Evolutionary conservation across 2,113 vertebrate genomes (phyloP), one percentile per base, ranked within the genome.

Genomic region (Perccottus glenii): DNA sequence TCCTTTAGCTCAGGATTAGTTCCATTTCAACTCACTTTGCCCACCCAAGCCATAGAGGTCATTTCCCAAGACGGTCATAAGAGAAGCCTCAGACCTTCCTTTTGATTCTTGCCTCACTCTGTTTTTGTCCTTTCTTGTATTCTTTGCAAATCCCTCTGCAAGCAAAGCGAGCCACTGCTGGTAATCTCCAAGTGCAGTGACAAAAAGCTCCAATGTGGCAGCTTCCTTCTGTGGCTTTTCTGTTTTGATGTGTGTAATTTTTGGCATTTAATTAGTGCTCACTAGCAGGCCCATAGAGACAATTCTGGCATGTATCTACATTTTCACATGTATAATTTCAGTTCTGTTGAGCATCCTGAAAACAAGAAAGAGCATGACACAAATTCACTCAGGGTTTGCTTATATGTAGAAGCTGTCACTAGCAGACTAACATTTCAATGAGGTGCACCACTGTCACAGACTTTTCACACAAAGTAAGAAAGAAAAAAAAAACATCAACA

Each of bases 1-100:
- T 81, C 68, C 78, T 80, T 83, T 74, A 77, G 66, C 60, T 78
- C 35, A 57, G 73, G 83, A 89, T 90, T 84, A 87, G 87, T 82
- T 90, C 74, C 32, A 45, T 78, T 73, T 74, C 77, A 56, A 45
- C 67, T 85, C 67, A 59, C 67, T 83, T 75, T 58, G 42, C 65
- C 83, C 73, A 73, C 75, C 79, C 64, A 67, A 55, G 60, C 45
- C 50, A 10, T 19, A 11, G 2, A 53, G 65, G 75, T 84, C 84
- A 84, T 78, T 75, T 85, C 80, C 78, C 77, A 60, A 59, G 59
- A 75, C 56, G 60, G 75, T 35, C 73, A 55, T 55, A 73, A 81
- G 63, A n/a, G 59, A 77, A 49, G 66, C 55, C 47, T 59, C 68
- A 46, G 55, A 40, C 64, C 62, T 75, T 70, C 51, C 51, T 14